Conservation (phyloP, 2,888 invertebrate species). For the Pristionchus fissidentatus region DNA sequence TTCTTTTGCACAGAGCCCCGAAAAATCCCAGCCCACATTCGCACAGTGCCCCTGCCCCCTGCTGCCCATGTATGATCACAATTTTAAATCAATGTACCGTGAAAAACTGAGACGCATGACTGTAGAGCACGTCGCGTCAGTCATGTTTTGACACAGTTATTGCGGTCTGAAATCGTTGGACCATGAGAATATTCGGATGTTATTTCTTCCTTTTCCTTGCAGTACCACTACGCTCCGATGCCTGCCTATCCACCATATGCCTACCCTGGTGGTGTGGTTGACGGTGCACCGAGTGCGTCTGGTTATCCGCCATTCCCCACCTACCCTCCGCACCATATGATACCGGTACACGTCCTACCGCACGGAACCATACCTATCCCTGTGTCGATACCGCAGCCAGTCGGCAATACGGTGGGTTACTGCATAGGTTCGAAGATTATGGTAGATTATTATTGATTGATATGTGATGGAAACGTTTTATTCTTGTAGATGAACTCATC, state of each 20-base stretch:
- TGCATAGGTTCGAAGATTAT: background rate
- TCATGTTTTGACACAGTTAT: no score
- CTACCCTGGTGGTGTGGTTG: slow-evolving; percentile 18
- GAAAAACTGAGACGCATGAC: no score
- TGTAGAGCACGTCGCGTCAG: no score
- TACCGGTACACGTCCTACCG: slow-evolving; percentile 33
- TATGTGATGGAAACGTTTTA: background rate
- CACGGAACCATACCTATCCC: slow-evolving; percentile 42
- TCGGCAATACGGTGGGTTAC: background rate
- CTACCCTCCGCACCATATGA: slow-evolving; percentile 24
- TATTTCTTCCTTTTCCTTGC: background rate
- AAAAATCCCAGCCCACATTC: no score
- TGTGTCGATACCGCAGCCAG: background rate
- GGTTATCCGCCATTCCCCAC: background rate
- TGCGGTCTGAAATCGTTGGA: no score
- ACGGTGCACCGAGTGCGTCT: slow-evolving; percentile 10
- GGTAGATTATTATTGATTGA: slow-evolving; percentile 1
- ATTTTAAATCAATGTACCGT: no score
- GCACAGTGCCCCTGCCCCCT: no score
- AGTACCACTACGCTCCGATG: slow-evolving; percentile 32
- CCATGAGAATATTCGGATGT: no score
- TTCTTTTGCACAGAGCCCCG: no score
- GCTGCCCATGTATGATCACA: no score
- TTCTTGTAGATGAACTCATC: slow-evolving; percentile 41
- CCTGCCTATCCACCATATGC: background rate